phyloP scores from a whole-genome alignment of 2,113 vertebrate species.

The Peromyscus maniculatus region DNA sequence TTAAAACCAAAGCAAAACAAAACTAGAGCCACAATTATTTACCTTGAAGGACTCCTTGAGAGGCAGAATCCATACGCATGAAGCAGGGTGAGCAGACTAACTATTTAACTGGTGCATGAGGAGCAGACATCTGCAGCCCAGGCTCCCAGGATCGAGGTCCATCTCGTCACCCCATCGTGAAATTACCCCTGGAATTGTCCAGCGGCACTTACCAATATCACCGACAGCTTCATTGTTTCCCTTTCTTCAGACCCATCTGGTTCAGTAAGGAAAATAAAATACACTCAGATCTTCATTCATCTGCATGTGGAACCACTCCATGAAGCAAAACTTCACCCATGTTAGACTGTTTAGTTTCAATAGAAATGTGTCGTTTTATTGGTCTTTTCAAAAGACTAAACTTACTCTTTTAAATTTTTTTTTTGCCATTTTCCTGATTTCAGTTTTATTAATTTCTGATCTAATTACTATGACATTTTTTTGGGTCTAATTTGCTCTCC shows the following conservation, averaged over 20 bases:
- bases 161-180: rapidly evolving
- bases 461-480: neutral
- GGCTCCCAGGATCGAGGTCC: rapidly evolving
- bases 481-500: neutral
- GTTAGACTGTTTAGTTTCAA: neutral
- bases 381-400: neutral
- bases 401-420: neutral
- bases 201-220: rapidly evolving
- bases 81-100: neutral
- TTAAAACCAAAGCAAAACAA: neutral
- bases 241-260: no score
- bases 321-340: neutral
- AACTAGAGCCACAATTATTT: neutral
- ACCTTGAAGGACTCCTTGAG: neutral
- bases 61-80: neutral
- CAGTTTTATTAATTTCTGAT: neutral
- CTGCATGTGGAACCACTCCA: neutral
- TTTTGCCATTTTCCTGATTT: slow-evolving; percentile 24
- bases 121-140: no score
- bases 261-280: neutral
- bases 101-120: rapidly evolving
- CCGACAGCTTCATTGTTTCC: no score
- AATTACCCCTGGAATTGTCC: neutral
- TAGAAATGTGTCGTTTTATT: neutral
- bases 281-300: neutral